Evolutionary conservation across 1,140 invertebrate genomes (phyloP).

Genomic region (Anastrepha obliqua): DNA sequence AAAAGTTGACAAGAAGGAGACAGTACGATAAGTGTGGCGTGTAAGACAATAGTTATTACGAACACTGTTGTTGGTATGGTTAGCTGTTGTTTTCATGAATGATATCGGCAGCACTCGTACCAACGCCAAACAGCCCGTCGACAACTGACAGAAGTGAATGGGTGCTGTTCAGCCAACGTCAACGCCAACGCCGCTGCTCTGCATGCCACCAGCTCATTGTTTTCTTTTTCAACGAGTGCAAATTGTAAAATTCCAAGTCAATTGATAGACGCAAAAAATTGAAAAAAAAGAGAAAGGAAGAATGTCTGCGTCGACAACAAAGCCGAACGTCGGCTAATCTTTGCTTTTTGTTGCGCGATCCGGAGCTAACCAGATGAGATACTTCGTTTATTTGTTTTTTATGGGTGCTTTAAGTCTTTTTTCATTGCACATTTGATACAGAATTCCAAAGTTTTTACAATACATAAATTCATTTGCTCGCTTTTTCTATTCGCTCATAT

Average conservation of each 20-base stretch:
- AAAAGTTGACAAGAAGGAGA: too few species aligned
- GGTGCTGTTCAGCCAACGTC: background rate
- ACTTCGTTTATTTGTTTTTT: background rate
- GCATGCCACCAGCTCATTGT: background rate
- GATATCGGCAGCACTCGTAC: background rate
- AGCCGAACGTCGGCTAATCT: background rate
- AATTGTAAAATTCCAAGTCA: conserved; percentile 29
- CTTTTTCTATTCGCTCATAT: too few species aligned
- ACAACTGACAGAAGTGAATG: background rate
- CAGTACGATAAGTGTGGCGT: background rate
- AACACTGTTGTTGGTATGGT: background rate
- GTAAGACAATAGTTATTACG: background rate
- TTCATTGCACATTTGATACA: too few species aligned
- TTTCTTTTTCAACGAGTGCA: background rate
- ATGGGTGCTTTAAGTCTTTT: too few species aligned
- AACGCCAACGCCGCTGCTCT: background rate
- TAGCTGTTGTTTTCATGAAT: conserved; percentile 32
- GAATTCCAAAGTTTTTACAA: too few species aligned
- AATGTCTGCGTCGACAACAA: background rate
- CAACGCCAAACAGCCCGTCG: background rate
- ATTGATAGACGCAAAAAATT: conserved; percentile 25
- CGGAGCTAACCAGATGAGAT: background rate
- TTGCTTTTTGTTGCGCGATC: background rate
- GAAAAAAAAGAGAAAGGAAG: background rate
- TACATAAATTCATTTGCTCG: too few species aligned